Evolutionary conservation across 2,888 invertebrate species (phyloP).

Genomic region (Agonopterix subpropinquella): DNA sequence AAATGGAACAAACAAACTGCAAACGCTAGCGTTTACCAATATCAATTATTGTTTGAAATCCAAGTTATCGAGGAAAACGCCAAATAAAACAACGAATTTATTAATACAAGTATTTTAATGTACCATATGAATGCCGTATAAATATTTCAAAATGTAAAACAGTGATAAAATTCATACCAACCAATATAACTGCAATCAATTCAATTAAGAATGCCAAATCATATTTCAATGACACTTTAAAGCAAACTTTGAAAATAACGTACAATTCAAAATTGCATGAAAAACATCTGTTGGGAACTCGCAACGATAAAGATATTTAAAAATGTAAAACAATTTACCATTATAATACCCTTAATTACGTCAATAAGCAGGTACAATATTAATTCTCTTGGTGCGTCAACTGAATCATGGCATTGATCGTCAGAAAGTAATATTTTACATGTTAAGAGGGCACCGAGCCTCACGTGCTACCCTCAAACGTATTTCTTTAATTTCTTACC

Average conservation of each 20-base stretch:
- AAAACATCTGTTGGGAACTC: slow-evolving; percentile 19
- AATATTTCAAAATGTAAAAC: slow-evolving; percentile 77
- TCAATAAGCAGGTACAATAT: slow-evolving; percentile 62
- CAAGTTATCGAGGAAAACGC: background rate
- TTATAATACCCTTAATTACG: slow-evolving; percentile 34
- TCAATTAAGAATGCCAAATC: slow-evolving; percentile 57
- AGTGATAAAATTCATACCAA: slow-evolving; percentile 76
- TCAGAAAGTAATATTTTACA: background rate
- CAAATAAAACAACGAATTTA: slow-evolving; percentile 50
- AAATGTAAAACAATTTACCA: slow-evolving; percentile 32
- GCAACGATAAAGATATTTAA: slow-evolving; percentile 25
- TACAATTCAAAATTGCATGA: slow-evolving; percentile 30
- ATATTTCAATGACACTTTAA: slow-evolving; percentile 42
- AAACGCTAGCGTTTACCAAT: too few species aligned
- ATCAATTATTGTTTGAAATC: slow-evolving; percentile 2
- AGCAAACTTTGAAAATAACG: slow-evolving; percentile 36
- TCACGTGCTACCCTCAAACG: background rate
- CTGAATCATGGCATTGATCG: slow-evolving; percentile 3
- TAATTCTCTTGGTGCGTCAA: slow-evolving; percentile 42
- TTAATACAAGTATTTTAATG: slow-evolving; percentile 74
- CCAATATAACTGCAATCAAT: slow-evolving; percentile 67
- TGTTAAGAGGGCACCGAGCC: too few species aligned
- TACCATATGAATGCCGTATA: slow-evolving; percentile 75
- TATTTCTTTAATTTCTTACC: too few species aligned
- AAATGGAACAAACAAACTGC: too few species aligned